phyloP scores from a whole-genome alignment of 2,113 vertebrate genomes.

The Manacus vitellinus region DNA sequence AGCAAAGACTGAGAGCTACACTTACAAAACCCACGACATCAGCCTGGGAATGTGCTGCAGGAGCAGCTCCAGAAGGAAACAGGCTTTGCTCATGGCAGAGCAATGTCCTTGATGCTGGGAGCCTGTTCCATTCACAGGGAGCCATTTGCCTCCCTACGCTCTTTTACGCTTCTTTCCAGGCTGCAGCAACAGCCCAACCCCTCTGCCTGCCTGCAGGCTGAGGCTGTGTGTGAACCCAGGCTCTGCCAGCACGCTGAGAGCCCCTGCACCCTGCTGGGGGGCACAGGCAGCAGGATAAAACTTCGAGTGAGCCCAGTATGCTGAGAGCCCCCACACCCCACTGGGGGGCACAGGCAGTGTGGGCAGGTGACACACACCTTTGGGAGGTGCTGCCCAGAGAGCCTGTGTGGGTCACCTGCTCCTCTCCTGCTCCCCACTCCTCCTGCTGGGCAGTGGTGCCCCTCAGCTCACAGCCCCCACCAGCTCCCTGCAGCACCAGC shows the following conservation, averaged over 20 bases:
- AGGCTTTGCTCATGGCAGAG: neutral
- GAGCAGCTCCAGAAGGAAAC: neutral
- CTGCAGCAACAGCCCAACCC: neutral
- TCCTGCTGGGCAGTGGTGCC: neutral
- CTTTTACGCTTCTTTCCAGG: neutral
- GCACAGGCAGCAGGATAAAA: neutral
- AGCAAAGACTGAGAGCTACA: neutral
- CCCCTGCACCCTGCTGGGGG: neutral
- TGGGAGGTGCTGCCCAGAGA: neutral
- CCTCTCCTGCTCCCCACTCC: neutral
- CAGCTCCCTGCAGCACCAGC: neutral
- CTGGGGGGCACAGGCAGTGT: neutral
- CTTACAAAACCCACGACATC: neutral
- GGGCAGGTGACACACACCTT: neutral
- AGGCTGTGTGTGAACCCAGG: accelerated
- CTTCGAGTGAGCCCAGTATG: no score
- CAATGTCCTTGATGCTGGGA: neutral
- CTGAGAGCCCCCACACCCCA: neutral
- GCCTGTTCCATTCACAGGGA: neutral
- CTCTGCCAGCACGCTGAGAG: neutral
- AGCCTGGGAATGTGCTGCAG: neutral
- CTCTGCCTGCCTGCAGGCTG: neutral
- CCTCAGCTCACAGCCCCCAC: neutral
- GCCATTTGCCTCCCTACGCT: neutral
- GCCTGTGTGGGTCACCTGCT: neutral